Percentiles rank a stretch among this genome's conserved stretches.
phyloP scores from a whole-genome alignment of 30 jellyfish, hydroid and myxozoan species.

The Chironex yamaguchii region DNA sequence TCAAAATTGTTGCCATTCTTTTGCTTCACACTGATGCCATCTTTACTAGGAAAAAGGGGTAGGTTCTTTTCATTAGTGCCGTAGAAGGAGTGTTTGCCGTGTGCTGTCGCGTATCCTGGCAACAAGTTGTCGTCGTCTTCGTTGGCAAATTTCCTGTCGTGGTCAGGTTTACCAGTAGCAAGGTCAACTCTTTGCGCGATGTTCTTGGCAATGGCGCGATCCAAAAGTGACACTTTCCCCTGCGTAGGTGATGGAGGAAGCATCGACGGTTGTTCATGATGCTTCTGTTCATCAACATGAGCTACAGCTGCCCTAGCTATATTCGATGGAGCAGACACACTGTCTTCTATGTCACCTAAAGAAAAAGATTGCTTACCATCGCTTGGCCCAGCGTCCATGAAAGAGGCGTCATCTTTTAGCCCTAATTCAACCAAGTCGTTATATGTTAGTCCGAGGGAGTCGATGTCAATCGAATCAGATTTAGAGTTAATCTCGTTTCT shows the following conservation, averaged over 20 bases:
- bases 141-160: background rate
- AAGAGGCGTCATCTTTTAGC: conserved; percentile 78
- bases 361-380: background rate
- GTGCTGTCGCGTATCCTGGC: background rate
- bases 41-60: background rate
- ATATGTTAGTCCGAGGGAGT: background rate
- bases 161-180: background rate
- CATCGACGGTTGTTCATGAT: background rate
- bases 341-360: background rate
- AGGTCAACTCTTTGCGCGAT: background rate
- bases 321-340: background rate
- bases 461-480: too few species aligned
- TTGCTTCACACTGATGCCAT: background rate
- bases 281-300: background rate
- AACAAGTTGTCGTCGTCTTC: background rate
- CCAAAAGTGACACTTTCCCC: background rate
- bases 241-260: background rate
- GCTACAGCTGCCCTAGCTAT: background rate
- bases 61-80: background rate
- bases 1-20: too few species aligned
- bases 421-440: conserved; percentile 21
- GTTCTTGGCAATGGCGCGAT: background rate
- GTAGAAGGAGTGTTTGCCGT: background rate
- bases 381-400: conserved; percentile 71
- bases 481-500: too few species aligned